phyloP scores from a whole-genome alignment of 2,113 vertebrate species.

The Lates calcarifer region DNA sequence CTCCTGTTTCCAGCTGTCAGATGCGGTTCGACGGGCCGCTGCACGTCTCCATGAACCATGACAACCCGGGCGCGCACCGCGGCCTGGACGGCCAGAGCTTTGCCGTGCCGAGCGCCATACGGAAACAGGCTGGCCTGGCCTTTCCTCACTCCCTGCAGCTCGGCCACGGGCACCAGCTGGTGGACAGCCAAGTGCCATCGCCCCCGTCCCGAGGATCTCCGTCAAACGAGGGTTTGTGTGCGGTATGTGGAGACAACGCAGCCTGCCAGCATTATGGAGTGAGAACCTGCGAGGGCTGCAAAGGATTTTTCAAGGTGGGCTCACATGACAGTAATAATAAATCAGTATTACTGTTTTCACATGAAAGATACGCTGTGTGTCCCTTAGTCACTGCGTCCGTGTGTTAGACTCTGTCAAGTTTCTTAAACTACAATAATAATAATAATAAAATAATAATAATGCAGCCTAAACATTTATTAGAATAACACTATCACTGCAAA shows the following conservation, averaged over 20 bases:
- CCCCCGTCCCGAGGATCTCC: constrained; percentile 96
- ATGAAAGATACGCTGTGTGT: not conserved
- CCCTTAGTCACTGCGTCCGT: not conserved
- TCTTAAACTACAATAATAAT: not conserved
- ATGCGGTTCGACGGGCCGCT: constrained; percentile 98
- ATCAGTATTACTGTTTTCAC: constrained; percentile 34
- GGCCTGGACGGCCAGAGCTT: constrained; percentile 93
- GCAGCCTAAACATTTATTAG: not conserved
- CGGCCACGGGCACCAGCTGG: constrained; percentile 94
- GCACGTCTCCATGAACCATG: constrained; percentile 94
- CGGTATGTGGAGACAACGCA: constrained; percentile 98
- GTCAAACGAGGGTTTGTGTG: constrained; percentile 97
- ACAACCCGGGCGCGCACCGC: constrained; percentile 90
- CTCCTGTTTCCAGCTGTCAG: constrained; percentile 97
- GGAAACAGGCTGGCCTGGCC: constrained; percentile 93
- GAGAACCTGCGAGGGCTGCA: constrained; percentile 95
- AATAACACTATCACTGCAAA: constrained; percentile 11
- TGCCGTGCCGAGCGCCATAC: constrained; percentile 91
- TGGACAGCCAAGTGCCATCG: constrained; percentile 95
- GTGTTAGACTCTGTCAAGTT: not conserved
- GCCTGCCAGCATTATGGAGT: constrained; percentile 97
- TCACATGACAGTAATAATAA: constrained; percentile 38
- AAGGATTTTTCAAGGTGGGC: constrained; percentile 97
- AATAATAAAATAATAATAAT: not conserved
- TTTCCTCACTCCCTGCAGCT: constrained; percentile 96